Base-by-base conservation (phyloP, 1,140 invertebrate species). In the Philopotamus ludificatus region DNA sequence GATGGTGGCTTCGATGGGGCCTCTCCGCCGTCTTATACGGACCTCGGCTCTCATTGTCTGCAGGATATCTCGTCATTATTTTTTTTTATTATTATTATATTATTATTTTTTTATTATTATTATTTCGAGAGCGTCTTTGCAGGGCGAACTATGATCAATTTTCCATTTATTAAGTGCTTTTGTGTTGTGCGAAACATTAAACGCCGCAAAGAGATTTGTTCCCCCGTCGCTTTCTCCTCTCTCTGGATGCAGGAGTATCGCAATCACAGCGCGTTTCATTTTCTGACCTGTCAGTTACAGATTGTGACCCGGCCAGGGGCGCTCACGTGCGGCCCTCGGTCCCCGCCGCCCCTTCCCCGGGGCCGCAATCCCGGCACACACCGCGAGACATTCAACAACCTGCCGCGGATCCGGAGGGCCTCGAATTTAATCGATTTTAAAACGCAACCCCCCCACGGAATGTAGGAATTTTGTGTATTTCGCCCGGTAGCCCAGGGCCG, bases 181-280 rank as follows among this genome's bases (percentile, higher is more conserved):
- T 49, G 47, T 49, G 9, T 44, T 12, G 41, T 4, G 1, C 9
- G 50, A 53, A 53, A 53, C 54, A 1, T 21, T 20, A 28, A 34
- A 34, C 12, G 34, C 15, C 50, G 15, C 21, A 50, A 53, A 54
- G 61, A 34, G 49, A 63, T 53, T 53, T 18, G 25, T 53, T 39
- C 22, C 26, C 49, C 15, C 28, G 21, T 16, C 10, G 16, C 21
- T 25, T 12, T 26, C 26, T 22, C 28, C 20, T 45, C 21, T 23
- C 41, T 9, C 59, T 49, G 28, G 28, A 34, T 34, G 44, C 59
- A 62, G 59, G 59, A 23, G 45, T 47, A 49, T 50, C 59, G 45
- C 59, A 62, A 62, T 62, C 44, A 62, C 18, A 34, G 61, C 25
- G 61, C 61, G 50, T 63, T 63, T 63, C 61, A 63, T 63, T 63